Evolutionary conservation across 2,113 vertebrate genomes (phyloP).

Genomic region (Galbula dea): DNA sequence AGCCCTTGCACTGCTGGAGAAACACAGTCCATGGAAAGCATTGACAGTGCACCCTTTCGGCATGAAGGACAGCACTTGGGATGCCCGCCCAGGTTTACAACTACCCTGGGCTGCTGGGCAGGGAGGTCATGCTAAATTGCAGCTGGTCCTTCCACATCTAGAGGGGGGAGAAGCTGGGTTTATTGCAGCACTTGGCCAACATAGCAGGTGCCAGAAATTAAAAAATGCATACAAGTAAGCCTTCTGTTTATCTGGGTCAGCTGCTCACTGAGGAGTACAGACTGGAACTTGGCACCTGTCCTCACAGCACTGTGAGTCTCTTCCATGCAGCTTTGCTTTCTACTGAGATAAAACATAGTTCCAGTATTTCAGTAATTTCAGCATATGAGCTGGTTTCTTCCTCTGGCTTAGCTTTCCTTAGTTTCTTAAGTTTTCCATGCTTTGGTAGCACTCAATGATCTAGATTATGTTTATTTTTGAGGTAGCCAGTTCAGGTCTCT

Average conservation of each 20-base stretch:
- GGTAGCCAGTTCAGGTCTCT: not conserved
- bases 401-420: not conserved
- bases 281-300: slow-evolving; percentile 37
- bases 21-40: rapidly evolving
- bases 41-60: rapidly evolving
- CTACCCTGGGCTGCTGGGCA: not conserved
- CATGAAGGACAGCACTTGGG: rapidly evolving
- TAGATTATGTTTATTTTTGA: not conserved
- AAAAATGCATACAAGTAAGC: not conserved
- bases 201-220: slow-evolving; percentile 8
- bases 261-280: not conserved
- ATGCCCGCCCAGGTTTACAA: rapidly evolving
- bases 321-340: not conserved
- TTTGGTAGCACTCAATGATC: not conserved
- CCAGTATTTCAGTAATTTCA: not conserved
- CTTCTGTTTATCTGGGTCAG: slow-evolving; percentile 30
- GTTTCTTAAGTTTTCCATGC: slow-evolving; percentile 14
- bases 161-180: not conserved
- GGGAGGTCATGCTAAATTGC: not conserved
- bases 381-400: not conserved
- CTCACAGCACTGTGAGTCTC: not conserved
- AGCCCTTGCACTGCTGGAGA: rapidly evolving
- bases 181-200: not conserved
- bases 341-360: not conserved
- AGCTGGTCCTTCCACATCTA: not conserved